phyloP scores from a whole-genome alignment of 2,113 vertebrate genomes.

The Catagonus wagneri region DNA sequence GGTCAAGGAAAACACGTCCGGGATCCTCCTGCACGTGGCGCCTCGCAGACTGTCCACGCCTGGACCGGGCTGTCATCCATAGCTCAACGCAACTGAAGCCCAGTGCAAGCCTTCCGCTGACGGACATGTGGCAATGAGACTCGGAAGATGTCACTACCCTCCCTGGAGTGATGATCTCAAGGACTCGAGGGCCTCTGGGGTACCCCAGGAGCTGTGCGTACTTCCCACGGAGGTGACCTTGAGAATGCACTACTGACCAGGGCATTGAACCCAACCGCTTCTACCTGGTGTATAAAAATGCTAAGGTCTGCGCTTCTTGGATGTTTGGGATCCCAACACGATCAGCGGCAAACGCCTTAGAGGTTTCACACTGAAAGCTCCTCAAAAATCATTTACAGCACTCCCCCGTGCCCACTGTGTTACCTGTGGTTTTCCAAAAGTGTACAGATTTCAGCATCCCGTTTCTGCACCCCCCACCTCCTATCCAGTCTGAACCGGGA shows the following conservation, averaged over 20 bases:
- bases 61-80: neutral
- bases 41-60: neutral
- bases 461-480: no score
- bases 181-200: neutral
- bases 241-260: neutral
- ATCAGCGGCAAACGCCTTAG: neutral
- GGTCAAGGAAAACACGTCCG: neutral
- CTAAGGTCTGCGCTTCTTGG: neutral
- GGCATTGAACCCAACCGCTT: neutral
- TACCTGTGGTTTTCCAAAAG: neutral
- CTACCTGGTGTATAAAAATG: no score
- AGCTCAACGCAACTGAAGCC: neutral
- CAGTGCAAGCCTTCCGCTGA: neutral
- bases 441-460: fast-evolving
- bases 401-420: fast-evolving
- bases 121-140: neutral
- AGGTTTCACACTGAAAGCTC: neutral
- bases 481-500: neutral
- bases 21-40: neutral
- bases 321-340: neutral
- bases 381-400: no score
- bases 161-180: neutral
- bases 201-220: fast-evolving
- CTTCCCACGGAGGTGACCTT: neutral
- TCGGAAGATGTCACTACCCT: neutral